phyloP scores from a whole-genome alignment of 64 coral and sea anemone genomes.

The Acropora yongei region DNA sequence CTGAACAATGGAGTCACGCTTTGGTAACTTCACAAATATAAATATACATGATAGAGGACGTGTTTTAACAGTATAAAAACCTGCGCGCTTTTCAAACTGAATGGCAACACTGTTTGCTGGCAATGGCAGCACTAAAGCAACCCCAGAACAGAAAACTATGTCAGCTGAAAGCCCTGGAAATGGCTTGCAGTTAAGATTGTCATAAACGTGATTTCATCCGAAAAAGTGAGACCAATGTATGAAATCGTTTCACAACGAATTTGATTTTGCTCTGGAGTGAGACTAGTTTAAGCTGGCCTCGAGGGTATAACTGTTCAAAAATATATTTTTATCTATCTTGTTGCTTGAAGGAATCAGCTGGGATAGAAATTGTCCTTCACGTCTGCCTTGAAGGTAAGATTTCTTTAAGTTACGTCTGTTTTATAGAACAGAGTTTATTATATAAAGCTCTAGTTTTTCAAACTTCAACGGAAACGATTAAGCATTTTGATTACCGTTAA shows the following conservation, averaged over 20 bases:
- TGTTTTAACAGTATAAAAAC: conserved; percentile 25
- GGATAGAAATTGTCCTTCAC: neutral
- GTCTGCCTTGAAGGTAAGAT: conserved; percentile 3
- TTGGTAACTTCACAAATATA: conserved; percentile 7
- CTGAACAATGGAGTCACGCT: conserved; percentile 8
- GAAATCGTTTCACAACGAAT: neutral
- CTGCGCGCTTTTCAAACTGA: conserved; percentile 9
- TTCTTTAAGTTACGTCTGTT: neutral
- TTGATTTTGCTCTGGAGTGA: neutral
- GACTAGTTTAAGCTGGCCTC: neutral
- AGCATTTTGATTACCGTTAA: too few species aligned
- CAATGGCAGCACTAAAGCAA: neutral
- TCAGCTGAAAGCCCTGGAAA: neutral
- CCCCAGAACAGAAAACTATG: neutral
- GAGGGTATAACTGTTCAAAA: neutral
- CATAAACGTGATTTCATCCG: neutral
- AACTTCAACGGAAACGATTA: conserved; percentile 2
- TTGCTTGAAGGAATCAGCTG: neutral
- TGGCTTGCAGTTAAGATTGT: conserved; percentile 17
- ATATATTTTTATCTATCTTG: neutral
- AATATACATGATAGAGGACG: conserved; percentile 9
- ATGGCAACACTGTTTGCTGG: neutral
- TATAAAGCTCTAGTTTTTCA: neutral
- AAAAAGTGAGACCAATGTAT: neutral
- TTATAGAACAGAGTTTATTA: neutral